Base-by-base conservation (phyloP, 2,797 vertebrate genomes). In the Gallinago solitaria region DNA sequence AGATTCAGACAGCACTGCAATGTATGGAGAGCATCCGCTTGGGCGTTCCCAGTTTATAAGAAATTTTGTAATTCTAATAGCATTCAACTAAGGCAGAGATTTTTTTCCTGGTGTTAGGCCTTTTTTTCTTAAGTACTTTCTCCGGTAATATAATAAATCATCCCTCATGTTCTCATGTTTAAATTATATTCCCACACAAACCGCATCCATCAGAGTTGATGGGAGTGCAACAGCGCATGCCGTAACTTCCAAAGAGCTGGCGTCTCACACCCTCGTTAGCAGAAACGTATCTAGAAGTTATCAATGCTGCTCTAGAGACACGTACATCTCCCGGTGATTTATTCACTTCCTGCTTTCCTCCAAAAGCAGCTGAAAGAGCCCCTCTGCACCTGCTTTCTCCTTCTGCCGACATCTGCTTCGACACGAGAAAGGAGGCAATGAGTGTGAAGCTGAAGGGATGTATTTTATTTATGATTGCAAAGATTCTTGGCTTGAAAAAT, bases 401-500 rank as follows among this genome's bases (percentile, higher is more conserved):
- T 86, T 47, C 32, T 83, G 89, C 83, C 85, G 89, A 70, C 71
- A 93, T 91, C 86, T 86, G 81, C 39, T 94, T 80, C 74, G 79
- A 51, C 39, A 76, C 18, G 77, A 95, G 82, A 95, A 93, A 76
- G 74, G 79, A 87, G 75, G 84, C 70, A 64, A 79, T 47, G 74
- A 65, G 70, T 48, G 61, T 83, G 92, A 84, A 94, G 53, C 64
- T 89, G 78, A 86, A 94, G 65, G 43, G 69, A 81, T 59, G 91
- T 77, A 48, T 4, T 90, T 91, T 84, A 84, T 93, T 96, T 93
- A 77, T 87, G 91, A 90, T 82, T 81, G 69, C 81, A 96, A 59
- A 77, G 81, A 86, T 84, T 75, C 57, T 93, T 48, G 7, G 82
- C 93, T 88, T 87, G 87, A 84, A 95, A 95, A 95, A 92, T 85